Percentiles rank a stretch among this genome's conserved stretches.
phyloP scores from a whole-genome alignment of 2,888 invertebrate genomes.

The Drosophila pseudotalamancana region DNA sequence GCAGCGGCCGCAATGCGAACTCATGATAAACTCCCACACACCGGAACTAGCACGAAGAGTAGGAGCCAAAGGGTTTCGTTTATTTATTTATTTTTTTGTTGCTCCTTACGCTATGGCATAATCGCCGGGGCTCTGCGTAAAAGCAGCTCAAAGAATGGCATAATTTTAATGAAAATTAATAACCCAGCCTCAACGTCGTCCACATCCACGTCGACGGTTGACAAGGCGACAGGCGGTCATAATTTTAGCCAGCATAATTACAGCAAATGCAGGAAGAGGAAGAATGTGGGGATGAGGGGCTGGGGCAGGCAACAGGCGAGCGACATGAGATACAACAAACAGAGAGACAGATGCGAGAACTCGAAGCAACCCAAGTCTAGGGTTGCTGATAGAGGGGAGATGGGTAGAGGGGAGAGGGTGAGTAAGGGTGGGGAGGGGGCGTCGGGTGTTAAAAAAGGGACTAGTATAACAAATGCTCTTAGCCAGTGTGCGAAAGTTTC shows the following conservation, averaged over 20 bases:
- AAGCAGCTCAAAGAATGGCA: slow-evolving; percentile 61
- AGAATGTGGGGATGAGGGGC: not conserved
- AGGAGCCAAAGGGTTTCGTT: slow-evolving; percentile 29
- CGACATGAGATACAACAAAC: slow-evolving; percentile 22
- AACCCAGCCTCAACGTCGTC: slow-evolving; percentile 53
- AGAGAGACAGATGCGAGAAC: slow-evolving; percentile 47
- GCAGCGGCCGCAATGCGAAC: slow-evolving; percentile 41
- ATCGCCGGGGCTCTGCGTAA: slow-evolving; percentile 39
- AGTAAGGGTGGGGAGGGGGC: not conserved
- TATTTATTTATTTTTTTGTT: not conserved
- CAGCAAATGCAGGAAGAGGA: slow-evolving; percentile 30
- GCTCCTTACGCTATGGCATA: slow-evolving; percentile 39
- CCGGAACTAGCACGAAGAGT: slow-evolving; percentile 32
- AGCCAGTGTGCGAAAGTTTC: slow-evolving; percentile 57
- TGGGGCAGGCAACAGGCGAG: slow-evolving; percentile 1
- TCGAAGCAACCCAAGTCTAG: slow-evolving; percentile 19
- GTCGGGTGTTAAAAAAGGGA: slow-evolving; percentile 8
- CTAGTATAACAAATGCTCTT: slow-evolving; percentile 45
- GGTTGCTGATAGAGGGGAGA: not conserved
- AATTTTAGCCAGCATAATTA: slow-evolving; percentile 77
- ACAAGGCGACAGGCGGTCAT: slow-evolving; percentile 68
- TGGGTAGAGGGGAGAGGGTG: not conserved
- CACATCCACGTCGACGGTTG: slow-evolving; percentile 29
- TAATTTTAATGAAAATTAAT: slow-evolving; percentile 81
- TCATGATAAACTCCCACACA: slow-evolving; percentile 30